Base-by-base conservation (phyloP, 2,113 vertebrate species). In the Budorcas taxicolor region DNA sequence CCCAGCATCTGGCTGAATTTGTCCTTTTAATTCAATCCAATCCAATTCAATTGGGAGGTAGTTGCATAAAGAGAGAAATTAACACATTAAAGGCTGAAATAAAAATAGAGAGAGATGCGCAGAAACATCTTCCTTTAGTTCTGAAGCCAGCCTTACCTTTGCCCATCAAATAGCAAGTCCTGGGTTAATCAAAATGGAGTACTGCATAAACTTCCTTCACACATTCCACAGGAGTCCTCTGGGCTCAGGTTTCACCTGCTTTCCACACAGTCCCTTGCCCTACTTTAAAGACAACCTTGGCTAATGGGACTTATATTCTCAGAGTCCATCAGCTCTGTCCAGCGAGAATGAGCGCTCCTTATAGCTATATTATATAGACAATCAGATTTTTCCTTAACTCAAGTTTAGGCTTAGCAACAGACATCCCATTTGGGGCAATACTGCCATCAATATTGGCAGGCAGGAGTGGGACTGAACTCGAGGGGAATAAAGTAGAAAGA, bases 1-100 rank as follows among this genome's bases (percentile, higher is more conserved):
- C 78, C 74, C 23, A 83, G 43, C 45, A 95, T 94, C 71, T 94
- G 94, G 58, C 33, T 89, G 81, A 88, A 57, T 97, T 97, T 97
- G 71, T 92, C n/a, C 81, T 95, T 96, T 95, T 60, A 95, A 93
- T 97, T 87, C 60, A 95, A 86, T 64, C 88, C 52, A 85, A 52
- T 94, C 87, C 52, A 89, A 53, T 95, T 85, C 57, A 86, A 62
- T 15, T 71, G 45, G 52, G 19, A 21, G 25, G 47, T 62, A 84
- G 12, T 64, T 87, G 47, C 40, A 85, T 57, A 88, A 87, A 97
- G 82, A 36, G 57, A 76, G 90, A 93, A 85, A 84, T 91, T 53
- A 97, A 76, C 57, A 91, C 29, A 76, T 88, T 91, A 91, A 93
- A 60, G 25, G 14, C 86, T 86, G n/a, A 94, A 94, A 96, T 88